These are phyloP conservation scores for Rhinolophus sinicus DNA, from an alignment of 2,113 vertebrate species.

Conservation along the genomic window DNA sequence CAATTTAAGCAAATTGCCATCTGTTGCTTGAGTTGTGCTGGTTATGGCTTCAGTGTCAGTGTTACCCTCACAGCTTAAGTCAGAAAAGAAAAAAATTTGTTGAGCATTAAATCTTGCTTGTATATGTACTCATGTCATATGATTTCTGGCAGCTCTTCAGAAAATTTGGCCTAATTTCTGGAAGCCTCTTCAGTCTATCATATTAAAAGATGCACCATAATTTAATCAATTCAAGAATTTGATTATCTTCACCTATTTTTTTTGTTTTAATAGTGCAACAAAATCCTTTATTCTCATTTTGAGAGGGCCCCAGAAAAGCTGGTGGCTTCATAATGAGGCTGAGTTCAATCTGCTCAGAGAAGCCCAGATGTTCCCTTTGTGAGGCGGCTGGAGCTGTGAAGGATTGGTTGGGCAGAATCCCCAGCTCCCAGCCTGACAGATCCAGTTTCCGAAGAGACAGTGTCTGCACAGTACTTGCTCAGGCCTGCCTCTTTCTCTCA, in stretches of 20 bases:
- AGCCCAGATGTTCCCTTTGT: background rate
- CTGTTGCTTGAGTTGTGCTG: constrained; percentile 33
- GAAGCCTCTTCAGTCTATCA: constrained; percentile 53
- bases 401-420: background rate
- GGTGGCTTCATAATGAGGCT: background rate
- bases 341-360: background rate
- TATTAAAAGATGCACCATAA: constrained; percentile 47
- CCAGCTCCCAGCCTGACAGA: background rate
- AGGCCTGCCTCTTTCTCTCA: background rate
- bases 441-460: background rate
- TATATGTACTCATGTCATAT: background rate
- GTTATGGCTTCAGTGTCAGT: background rate
- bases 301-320: background rate
- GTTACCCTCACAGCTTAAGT: constrained; percentile 11
- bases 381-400: background rate
- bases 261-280: background rate
- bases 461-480: background rate
- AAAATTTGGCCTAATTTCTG: constrained; percentile 55
- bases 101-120: constrained; percentile 3
- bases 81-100: constrained; percentile 1
- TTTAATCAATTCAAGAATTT: constrained; percentile 60
- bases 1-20: constrained; percentile 70
- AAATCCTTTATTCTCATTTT: constrained; percentile 1
- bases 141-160: constrained; percentile 62
- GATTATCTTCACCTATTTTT: constrained; percentile 13